Conservation (phyloP, 2,797 vertebrate species). For the Poliocrania exsul region DNA sequence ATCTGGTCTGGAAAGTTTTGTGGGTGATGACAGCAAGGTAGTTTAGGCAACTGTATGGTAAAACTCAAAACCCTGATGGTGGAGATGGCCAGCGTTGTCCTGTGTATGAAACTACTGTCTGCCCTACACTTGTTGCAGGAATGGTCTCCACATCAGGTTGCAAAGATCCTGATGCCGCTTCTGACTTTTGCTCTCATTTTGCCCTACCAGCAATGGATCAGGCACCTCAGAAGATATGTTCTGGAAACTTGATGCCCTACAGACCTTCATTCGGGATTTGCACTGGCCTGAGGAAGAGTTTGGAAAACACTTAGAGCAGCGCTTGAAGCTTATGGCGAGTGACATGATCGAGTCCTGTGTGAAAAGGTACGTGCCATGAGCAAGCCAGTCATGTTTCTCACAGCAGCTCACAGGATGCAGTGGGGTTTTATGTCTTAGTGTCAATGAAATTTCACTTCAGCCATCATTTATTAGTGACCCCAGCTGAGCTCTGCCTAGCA, state of each 20-base stretch:
- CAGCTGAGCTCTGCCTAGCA: not conserved
- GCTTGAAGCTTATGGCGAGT: conserved; percentile 97
- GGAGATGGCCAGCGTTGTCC: conserved; percentile 78
- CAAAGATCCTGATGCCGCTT: not conserved
- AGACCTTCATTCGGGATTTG: conserved; percentile 97
- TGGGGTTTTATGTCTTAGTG: fast-evolving
- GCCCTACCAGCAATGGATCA: conserved; percentile 90
- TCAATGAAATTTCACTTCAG: not conserved
- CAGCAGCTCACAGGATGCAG: not conserved
- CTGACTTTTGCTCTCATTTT: conserved; percentile 72
- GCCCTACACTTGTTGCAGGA: conserved; percentile 69
- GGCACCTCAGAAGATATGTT: conserved; percentile 98
- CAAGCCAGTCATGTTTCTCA: not conserved
- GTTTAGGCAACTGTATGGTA: conserved; percentile 84
- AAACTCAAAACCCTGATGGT: conserved; percentile 81
- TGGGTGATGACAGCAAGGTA: conserved; percentile 67
- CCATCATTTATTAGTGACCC: not conserved
- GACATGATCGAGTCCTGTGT: conserved; percentile 99
- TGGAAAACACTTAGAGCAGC: conserved; percentile 94
- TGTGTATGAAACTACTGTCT: conserved; percentile 78
- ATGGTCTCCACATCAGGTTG: conserved; percentile 77
- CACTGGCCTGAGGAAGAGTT: conserved; percentile 99
- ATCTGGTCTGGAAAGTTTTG: conserved; percentile 77
- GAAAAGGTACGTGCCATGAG: conserved; percentile 83
- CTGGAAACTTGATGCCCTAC: conserved; percentile 98